Conservation (phyloP, 2,797 vertebrate genomes). For the Lateolabrax maculatus region DNA sequence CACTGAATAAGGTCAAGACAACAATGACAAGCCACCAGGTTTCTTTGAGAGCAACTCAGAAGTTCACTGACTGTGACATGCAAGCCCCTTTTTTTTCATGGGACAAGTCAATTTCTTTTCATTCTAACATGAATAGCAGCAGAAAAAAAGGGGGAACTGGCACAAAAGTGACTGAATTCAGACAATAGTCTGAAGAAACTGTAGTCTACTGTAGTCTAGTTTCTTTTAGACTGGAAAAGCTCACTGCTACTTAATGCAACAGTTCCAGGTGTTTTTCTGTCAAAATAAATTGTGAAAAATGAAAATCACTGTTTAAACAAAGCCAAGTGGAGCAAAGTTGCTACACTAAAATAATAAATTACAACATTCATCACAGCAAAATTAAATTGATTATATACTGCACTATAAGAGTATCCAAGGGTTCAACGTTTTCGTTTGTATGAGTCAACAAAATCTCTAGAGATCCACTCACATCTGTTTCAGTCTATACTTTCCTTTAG, state of each 20-base stretch:
- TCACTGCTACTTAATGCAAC: not conserved
- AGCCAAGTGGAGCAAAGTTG: not conserved
- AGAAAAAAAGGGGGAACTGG: slow-evolving; percentile 11
- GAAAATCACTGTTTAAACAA: not conserved
- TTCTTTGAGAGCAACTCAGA: slow-evolving; percentile 51
- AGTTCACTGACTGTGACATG: slow-evolving; percentile 32
- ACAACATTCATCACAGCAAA: slow-evolving; percentile 14
- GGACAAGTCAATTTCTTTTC: slow-evolving; percentile 27
- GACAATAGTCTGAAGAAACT: not conserved
- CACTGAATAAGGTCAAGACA: slow-evolving; percentile 73
- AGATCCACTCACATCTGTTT: slow-evolving; percentile 32
- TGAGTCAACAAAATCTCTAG: slow-evolving; percentile 3
- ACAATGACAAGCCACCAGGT: slow-evolving; percentile 72
- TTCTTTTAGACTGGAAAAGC: not conserved
- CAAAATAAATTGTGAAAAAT: not conserved
- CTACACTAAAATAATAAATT: not conserved
- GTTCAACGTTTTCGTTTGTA: not conserved
- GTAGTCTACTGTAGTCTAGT: no score
- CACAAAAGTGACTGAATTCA: slow-evolving; percentile 37
- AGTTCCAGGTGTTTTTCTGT: slow-evolving; percentile 6
- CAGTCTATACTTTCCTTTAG: slow-evolving; percentile 22
- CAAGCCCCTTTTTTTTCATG: slow-evolving; percentile 1
- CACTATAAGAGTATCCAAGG: not conserved
- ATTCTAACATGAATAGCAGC: slow-evolving; percentile 29
- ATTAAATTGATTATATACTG: not conserved